phyloP scores from a whole-genome alignment of 2,113 vertebrate species.

The Tragelaphus scriptus region DNA sequence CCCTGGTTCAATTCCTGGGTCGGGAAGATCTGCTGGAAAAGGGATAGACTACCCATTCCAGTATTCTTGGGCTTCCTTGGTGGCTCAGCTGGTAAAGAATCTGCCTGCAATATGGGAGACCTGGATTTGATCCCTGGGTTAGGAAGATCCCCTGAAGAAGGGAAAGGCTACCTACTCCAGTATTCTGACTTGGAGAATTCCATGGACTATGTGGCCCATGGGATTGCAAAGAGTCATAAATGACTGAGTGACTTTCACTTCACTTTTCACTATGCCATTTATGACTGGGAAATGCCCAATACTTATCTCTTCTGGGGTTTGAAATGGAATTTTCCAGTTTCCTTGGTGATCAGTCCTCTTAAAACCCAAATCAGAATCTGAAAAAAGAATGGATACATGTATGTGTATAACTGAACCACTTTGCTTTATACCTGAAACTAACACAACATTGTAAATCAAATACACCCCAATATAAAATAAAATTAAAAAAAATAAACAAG shows the following conservation, averaged over 20 bases:
- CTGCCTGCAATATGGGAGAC: background rate
- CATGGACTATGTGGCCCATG: background rate
- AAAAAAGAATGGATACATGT: background rate
- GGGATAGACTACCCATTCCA: background rate
- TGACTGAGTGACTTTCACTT: background rate
- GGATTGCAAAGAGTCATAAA: background rate
- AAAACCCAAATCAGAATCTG: background rate
- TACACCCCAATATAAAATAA: background rate
- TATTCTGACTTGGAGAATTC: background rate
- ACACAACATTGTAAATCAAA: background rate
- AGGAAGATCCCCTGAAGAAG: background rate
- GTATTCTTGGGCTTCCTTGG: background rate
- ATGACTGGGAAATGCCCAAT: background rate
- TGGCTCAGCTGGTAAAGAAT: background rate
- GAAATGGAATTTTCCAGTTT: background rate
- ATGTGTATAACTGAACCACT: background rate
- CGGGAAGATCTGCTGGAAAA: background rate
- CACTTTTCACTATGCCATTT: background rate
- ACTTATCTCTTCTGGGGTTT: background rate
- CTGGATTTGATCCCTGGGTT: background rate
- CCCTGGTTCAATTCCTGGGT: rapidly evolving
- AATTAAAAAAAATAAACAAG: background rate
- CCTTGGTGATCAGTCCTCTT: background rate
- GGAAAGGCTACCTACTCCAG: background rate
- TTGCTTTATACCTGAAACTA: background rate